Evolutionary conservation across 30 jellyfish, hydroid and myxozoan species (phyloP), one percentile per base, ranked within the genome.

Genomic region (Nemopilema nomurai): DNA sequence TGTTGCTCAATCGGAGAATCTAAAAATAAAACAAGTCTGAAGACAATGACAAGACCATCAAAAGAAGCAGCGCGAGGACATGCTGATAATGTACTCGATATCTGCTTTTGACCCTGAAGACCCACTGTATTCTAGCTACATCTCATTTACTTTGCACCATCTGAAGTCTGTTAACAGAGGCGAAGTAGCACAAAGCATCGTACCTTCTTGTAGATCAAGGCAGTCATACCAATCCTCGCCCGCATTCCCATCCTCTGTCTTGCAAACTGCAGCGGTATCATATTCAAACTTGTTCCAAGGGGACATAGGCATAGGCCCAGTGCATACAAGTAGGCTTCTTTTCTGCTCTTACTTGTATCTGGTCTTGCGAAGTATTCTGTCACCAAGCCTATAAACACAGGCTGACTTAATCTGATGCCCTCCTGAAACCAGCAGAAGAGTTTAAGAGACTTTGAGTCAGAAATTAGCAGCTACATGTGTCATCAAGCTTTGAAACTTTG

Each of bases 131-230:
- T n/a, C n/a, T n/a, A n/a, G n/a, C n/a, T n/a, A n/a, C n/a, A n/a
- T n/a, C n/a, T n/a, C n/a, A n/a, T n/a, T n/a, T n/a, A n/a, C n/a
- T n/a, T n/a, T n/a, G n/a, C n/a, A n/a, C n/a, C n/a, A n/a, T n/a
- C n/a, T n/a, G n/a, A n/a, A n/a, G n/a, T n/a, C n/a, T n/a, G n/a
- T n/a, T n/a, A n/a, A n/a, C n/a, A n/a, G n/a, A n/a, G n/a, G n/a
- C n/a, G n/a, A n/a, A n/a, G n/a, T n/a, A n/a, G n/a, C n/a, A n/a
- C n/a, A n/a, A n/a, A n/a, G n/a, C n/a, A n/a, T n/a, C n/a, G n/a
- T 1, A 87, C 96, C 97, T 90, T 90, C 57, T 70, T 83, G 91
- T 83, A 90, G 24, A 90, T 89, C 81, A 90, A 51, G 17, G 91
- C 91, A 26, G 95, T 50, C 0, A 86, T 21, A 1, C 89, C 94